Percentiles rank a stretch among this genome's conserved stretches.
Conservation (phyloP, 1,140 invertebrate species). For the Megalopta genalis region DNA sequence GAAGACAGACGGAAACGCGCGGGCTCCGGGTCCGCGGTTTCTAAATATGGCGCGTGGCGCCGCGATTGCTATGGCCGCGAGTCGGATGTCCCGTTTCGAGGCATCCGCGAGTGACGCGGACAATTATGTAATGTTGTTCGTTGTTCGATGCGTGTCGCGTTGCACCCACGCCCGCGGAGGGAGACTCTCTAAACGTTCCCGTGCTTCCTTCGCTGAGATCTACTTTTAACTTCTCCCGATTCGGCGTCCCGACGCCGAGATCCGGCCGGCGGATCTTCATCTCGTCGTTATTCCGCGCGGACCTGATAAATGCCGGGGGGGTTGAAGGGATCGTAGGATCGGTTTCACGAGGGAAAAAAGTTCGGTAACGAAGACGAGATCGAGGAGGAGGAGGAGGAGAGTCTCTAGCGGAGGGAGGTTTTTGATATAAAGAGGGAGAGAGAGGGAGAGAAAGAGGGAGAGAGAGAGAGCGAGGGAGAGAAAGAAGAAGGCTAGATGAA, state of each 20-base stretch:
- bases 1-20: not conserved
- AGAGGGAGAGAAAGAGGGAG: not conserved
- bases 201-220: too few species aligned
- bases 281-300: not conserved
- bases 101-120: not conserved
- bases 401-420: not conserved
- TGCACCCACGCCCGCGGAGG: not conserved
- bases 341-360: not conserved
- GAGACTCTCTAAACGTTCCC: not conserved
- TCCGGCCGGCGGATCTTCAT: not conserved
- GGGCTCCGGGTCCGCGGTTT: not conserved
- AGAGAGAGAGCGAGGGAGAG: not conserved
- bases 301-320: not conserved
- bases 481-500: not conserved
- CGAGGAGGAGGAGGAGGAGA: slow-evolving; percentile 5
- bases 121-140: slow-evolving; percentile 34
- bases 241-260: not conserved
- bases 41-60: slow-evolving; percentile 9
- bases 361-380: slow-evolving; percentile 35
- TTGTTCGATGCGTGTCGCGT: slow-evolving; percentile 1
- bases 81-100: slow-evolving; percentile 39
- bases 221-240: not conserved
- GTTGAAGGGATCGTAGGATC: not conserved
- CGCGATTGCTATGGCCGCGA: slow-evolving; percentile 21
- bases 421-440: not conserved